A percentile compares a stretch with the other conserved stretches of the same genome.
Conservation (phyloP, 1,140 invertebrate genomes). For the Cyclina sinensis region DNA sequence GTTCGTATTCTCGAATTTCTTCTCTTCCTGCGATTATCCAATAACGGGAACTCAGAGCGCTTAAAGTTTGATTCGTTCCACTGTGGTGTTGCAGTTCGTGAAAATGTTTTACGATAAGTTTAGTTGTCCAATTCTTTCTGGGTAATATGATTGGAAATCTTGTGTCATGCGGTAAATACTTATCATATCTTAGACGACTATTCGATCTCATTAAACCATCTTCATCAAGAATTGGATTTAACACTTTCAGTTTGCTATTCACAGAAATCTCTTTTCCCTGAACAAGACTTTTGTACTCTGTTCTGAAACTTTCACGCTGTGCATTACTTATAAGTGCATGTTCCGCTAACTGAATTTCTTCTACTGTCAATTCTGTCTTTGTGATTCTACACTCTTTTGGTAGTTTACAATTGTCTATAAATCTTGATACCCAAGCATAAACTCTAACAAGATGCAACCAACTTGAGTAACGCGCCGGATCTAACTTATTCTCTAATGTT, state of each 20-base stretch:
- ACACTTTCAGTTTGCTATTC: background rate
- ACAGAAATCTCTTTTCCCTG: background rate
- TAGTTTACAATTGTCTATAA: conserved; percentile 31
- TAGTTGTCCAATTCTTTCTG: background rate
- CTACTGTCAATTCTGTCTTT: background rate
- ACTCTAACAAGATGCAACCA: conserved; percentile 18
- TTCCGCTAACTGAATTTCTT: conserved; percentile 22
- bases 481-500: background rate
- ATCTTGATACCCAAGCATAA: conserved; percentile 36
- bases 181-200: conserved; percentile 10
- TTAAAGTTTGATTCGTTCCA: background rate
- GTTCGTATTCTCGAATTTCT: conserved; percentile 11
- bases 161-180: background rate
- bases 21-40: background rate
- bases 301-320: background rate
- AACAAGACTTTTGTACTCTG: background rate
- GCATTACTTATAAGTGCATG: background rate
- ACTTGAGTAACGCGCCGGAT: conserved; percentile 3
- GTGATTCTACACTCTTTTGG: background rate
- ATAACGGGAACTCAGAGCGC: conserved; percentile 19
- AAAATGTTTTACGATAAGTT: background rate
- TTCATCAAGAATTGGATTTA: background rate
- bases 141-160: background rate
- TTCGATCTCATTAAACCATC: background rate
- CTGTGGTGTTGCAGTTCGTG: background rate